Evolutionary conservation across 2,113 vertebrate species (phyloP).

Genomic region (Bujurquina vittata): DNA sequence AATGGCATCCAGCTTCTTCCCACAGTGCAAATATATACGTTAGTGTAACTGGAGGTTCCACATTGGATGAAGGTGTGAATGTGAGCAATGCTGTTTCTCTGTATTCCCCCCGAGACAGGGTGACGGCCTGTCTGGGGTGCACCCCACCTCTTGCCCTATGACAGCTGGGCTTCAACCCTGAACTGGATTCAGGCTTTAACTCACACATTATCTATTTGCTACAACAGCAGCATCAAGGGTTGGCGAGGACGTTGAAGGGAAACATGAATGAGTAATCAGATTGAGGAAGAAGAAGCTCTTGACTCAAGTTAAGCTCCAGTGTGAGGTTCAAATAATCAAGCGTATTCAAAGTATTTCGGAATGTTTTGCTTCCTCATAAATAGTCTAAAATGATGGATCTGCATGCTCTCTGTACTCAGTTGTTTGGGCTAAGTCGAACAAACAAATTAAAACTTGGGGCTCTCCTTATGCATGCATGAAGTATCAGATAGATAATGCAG

Average conservation of each 20-base stretch:
- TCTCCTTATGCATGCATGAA: constrained; percentile 14
- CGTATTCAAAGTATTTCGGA: not conserved
- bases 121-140: accelerated
- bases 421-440: constrained; percentile 50
- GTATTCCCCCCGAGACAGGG: not conserved
- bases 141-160: no score
- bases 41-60: no score
- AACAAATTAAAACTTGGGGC: constrained; percentile 22
- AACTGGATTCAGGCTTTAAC: not conserved
- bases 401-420: not conserved
- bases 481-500: constrained; percentile 28
- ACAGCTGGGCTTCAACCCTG: not conserved
- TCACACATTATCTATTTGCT: not conserved
- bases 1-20: not conserved
- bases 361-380: constrained; percentile 15
- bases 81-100: not conserved
- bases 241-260: not conserved
- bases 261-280: constrained; percentile 9
- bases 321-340: constrained; percentile 1
- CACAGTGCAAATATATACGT: not conserved
- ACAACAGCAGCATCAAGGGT: not conserved
- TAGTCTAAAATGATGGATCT: not conserved
- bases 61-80: not conserved
- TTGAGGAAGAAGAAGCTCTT: not conserved
- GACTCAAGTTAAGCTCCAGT: not conserved